phyloP scores from a whole-genome alignment of 1,140 invertebrate species.

The Harpegnathos saltator region DNA sequence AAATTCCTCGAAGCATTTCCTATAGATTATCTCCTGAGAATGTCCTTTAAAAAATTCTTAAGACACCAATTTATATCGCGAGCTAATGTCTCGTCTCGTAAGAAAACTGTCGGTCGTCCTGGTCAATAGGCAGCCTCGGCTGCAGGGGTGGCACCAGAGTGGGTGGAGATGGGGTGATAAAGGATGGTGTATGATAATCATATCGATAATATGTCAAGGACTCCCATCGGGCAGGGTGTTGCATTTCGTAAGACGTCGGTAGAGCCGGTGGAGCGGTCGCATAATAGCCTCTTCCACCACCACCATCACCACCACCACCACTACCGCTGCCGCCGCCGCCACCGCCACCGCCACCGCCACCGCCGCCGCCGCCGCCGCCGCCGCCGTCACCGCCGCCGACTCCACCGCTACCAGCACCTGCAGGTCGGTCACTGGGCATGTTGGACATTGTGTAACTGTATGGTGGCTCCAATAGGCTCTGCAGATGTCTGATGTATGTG shows the following conservation, averaged over 20 bases:
- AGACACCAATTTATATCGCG: not conserved
- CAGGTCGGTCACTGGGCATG: conserved; percentile 70
- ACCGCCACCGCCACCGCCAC: too few species aligned
- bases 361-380: too few species aligned
- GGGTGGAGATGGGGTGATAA: conserved; percentile 69
- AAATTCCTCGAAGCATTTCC: too few species aligned
- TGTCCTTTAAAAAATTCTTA: not conserved
- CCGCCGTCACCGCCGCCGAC: too few species aligned
- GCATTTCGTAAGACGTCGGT: conserved; percentile 75
- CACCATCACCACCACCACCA: too few species aligned
- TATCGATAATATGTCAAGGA: conserved; percentile 83
- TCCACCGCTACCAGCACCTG: too few species aligned
- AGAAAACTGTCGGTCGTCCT: conserved; percentile 75
- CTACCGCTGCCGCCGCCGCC: too few species aligned
- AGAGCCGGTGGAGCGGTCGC: conserved; percentile 18
- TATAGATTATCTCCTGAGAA: too few species aligned
- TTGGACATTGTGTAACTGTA: conserved; percentile 75
- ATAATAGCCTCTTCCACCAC: conserved; percentile 58
- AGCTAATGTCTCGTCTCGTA: conserved; percentile 76
- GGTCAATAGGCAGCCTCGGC: conserved; percentile 72
- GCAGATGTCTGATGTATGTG: conserved; percentile 92
- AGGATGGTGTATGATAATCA: conserved; percentile 81
- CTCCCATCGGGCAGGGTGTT: conserved; percentile 82
- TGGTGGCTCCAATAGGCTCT: conserved; percentile 87
- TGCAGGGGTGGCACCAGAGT: conserved; percentile 73